A percentile compares a stretch with the other conserved stretches of the same genome.
phyloP scores from a whole-genome alignment of 2,797 vertebrate species.

The Oreochromis mossambicus region DNA sequence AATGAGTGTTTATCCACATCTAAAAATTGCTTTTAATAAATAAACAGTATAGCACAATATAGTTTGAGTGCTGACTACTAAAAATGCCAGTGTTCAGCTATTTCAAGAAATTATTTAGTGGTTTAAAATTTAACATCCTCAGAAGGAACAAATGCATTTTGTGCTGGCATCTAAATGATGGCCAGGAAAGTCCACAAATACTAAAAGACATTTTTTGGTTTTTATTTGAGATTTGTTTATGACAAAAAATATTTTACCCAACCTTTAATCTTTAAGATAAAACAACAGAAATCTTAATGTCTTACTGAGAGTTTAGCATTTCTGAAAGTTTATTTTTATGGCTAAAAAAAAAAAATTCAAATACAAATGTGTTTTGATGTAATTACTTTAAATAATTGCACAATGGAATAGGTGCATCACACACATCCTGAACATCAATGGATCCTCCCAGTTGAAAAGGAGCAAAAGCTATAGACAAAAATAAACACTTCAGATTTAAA shows the following conservation, averaged over 20 bases:
- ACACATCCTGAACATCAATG: neutral
- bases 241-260: neutral
- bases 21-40: neutral
- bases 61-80: neutral
- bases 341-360: neutral
- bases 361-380: neutral
- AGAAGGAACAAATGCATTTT: neutral
- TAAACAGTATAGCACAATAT: neutral
- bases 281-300: neutral
- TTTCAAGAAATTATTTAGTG: neutral
- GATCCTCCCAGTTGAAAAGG: neutral
- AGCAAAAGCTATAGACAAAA: conserved; percentile 1
- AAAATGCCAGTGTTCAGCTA: neutral
- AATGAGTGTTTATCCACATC: neutral
- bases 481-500: conserved; percentile 11
- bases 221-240: neutral
- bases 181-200: neutral
- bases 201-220: neutral
- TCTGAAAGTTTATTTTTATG: neutral
- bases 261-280: neutral
- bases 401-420: neutral
- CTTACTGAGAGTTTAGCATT: neutral
- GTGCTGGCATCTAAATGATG: neutral
- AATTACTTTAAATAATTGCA: neutral
- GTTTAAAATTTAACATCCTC: neutral